Evolutionary conservation across 2,113 vertebrate species (phyloP), one percentile per base, ranked within the genome.

Genomic region (Otis tarda): DNA sequence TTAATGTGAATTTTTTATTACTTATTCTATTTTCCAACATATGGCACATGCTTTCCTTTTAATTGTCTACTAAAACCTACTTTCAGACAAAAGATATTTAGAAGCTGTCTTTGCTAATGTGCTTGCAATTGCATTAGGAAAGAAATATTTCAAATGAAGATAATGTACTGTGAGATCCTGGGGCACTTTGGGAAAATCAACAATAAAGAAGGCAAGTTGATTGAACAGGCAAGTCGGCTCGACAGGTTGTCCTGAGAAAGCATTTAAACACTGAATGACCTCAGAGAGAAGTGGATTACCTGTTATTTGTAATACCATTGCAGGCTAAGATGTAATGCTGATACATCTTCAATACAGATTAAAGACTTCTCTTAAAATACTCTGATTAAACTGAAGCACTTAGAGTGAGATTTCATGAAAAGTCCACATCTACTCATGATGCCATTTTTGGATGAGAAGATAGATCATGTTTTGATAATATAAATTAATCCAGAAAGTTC

Each of bases 1-100:
- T 83, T 88, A 88, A 93, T 43, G 52, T 41, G 64, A 68, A 71
- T 88, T 88, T 88, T 95, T 77, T 84, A 95, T 69, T 87, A 91
- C 71, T 87, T 91, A 81, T 64, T 89, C 43, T 17, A 68, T 60
- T 96, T 96, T 49, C 49, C 61, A 78, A 70, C 43, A 94, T 25
- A 56, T 28, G 77, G 74, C 56, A 91, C 35, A 77, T 30, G 53
- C 57, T 84, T 92, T 91, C 27, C 27, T 84, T 95, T 91, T 91
- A 52, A 91, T 39, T 95, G 56, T 75, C 93, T 84, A 63, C 60
- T 87, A 91, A 90, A 81, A 63, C 12, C 69, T 75, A 60, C 73
- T 84, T 96, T 93, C 65, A 89, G 81, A 94, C 47, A 94, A 45
- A 73, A 89, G 67, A 87, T 71, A 79, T 7, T 56, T 45, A 91